Percentiles rank a stretch among this genome's conserved stretches.
These are phyloP conservation scores for Neostethus bicornis DNA, from an alignment of 2,797 vertebrate species.

Conservation along the genomic window DNA sequence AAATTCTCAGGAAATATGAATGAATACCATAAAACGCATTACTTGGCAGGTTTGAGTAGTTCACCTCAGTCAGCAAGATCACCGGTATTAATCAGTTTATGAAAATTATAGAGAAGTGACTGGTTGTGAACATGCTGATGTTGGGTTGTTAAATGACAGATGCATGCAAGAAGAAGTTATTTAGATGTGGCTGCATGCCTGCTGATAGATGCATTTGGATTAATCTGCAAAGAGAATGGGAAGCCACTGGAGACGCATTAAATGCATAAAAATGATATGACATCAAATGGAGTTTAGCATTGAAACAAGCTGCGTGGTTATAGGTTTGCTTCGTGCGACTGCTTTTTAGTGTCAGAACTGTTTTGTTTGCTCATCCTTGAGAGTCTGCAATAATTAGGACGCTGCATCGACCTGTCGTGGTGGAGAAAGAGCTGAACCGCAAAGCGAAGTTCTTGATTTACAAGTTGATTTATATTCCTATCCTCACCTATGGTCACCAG, in stretches of 20 bases:
- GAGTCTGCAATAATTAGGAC: too few relatives aligned
- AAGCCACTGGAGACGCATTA: conserved; percentile 21
- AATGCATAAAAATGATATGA: conserved; percentile 15
- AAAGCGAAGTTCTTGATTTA: too few relatives aligned
- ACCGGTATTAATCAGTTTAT: conserved; percentile 7
- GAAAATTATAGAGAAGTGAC: conserved; percentile 16
- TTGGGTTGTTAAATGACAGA: conserved; percentile 14
- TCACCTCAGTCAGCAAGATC: conserved; percentile 43
- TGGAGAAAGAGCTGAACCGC: too few relatives aligned
- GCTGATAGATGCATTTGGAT: conserved; percentile 28
- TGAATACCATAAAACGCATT: conserved; percentile 20
- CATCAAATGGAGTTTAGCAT: conserved; percentile 12
- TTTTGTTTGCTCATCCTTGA: conserved; percentile 12
- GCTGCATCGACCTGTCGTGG: too few relatives aligned
- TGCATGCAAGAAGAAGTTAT: conserved; percentile 9
- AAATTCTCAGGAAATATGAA: conserved; percentile 10
- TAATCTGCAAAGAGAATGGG: conserved; percentile 10
- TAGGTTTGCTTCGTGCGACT: conserved; percentile 17
- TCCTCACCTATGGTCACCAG: too few relatives aligned
- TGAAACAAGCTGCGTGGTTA: conserved; percentile 12
- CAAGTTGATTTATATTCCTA: too few relatives aligned
- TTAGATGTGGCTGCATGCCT: conserved; percentile 31
- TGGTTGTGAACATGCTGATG: background rate
- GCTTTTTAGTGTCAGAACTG: conserved; percentile 8
- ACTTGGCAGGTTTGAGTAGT: conserved; percentile 8